These are phyloP conservation scores for Arnoldichthys spilopterus DNA, from an alignment of 2,797 vertebrate species.

Conservation along the genomic window DNA sequence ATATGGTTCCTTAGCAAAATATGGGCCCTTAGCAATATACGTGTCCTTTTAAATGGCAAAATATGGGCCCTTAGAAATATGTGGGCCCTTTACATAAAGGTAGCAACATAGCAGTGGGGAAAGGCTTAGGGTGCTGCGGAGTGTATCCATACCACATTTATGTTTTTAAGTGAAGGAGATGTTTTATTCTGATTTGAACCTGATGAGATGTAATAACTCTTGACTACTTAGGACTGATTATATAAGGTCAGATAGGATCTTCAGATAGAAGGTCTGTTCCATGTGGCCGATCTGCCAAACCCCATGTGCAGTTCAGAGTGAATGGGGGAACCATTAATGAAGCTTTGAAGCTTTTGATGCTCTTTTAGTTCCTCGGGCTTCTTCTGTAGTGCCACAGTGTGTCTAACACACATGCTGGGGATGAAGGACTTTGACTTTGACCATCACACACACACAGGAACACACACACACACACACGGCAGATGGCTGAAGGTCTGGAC, in stretches of 20 bases:
- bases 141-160: too few relatives aligned
- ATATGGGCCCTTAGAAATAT: too few relatives aligned
- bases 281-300: neutral
- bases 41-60: too few relatives aligned
- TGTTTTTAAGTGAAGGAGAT: too few relatives aligned
- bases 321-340: slow-evolving; percentile 32
- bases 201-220: too few relatives aligned
- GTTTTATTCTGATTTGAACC: too few relatives aligned
- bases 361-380: slow-evolving; percentile 23
- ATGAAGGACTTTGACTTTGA: slow-evolving; percentile 50
- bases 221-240: neutral
- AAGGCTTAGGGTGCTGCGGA: too few relatives aligned
- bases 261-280: neutral
- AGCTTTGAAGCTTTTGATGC: slow-evolving; percentile 45
- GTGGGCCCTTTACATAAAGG: too few relatives aligned
- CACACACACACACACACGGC: slow-evolving; percentile 8
- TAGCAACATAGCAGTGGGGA: too few relatives aligned
- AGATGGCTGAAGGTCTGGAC: slow-evolving; percentile 31
- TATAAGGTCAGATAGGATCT: neutral
- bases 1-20: too few relatives aligned
- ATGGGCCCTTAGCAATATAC: too few relatives aligned
- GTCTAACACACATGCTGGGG: slow-evolving; percentile 27
- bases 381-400: neutral
- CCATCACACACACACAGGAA: slow-evolving; percentile 8
- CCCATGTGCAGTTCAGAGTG: slow-evolving; percentile 10